Evolutionary conservation across 2,888 invertebrate genomes (phyloP).

Genomic region (Loripinus fragilis): DNA sequence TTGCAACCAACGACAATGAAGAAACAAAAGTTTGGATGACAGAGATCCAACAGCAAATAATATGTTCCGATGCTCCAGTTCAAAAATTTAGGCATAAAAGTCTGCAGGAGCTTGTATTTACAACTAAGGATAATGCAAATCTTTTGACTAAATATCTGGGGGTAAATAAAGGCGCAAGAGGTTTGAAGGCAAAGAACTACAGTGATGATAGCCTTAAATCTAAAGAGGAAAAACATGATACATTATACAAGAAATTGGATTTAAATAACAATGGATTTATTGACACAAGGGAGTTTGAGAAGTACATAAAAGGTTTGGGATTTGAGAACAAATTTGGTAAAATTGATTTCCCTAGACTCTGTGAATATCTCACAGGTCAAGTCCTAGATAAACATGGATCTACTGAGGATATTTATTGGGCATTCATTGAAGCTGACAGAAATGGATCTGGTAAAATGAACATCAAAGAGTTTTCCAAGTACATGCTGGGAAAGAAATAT

Average conservation of each 20-base stretch:
- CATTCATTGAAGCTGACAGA: constrained; percentile 55
- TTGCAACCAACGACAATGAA: constrained; percentile 29
- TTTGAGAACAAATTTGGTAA: constrained; percentile 33
- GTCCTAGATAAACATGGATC: constrained; percentile 39
- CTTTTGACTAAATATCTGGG: background rate
- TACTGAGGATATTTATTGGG: constrained; percentile 27
- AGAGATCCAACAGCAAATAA: constrained; percentile 9
- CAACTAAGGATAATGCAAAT: background rate
- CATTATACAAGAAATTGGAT: constrained; percentile 53
- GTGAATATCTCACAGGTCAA: constrained; percentile 44
- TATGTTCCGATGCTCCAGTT: constrained; percentile 6
- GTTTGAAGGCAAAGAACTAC: background rate
- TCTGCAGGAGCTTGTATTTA: background rate
- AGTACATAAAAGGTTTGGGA: constrained; percentile 47
- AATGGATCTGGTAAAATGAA: constrained; percentile 51
- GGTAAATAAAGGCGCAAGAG: background rate
- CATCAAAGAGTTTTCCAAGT: constrained; percentile 59
- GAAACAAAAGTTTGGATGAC: constrained; percentile 26
- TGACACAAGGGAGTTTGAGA: constrained; percentile 49
- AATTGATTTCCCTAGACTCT: constrained; percentile 50
- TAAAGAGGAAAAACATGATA: constrained; percentile 50
- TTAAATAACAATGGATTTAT: constrained; percentile 55
- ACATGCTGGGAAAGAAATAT: constrained; percentile 40
- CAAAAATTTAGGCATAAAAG: constrained; percentile 19
- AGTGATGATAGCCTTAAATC: constrained; percentile 8